Evolutionary conservation across 2,797 vertebrate species (phyloP).

Genomic region (Echiichthys vipera): DNA sequence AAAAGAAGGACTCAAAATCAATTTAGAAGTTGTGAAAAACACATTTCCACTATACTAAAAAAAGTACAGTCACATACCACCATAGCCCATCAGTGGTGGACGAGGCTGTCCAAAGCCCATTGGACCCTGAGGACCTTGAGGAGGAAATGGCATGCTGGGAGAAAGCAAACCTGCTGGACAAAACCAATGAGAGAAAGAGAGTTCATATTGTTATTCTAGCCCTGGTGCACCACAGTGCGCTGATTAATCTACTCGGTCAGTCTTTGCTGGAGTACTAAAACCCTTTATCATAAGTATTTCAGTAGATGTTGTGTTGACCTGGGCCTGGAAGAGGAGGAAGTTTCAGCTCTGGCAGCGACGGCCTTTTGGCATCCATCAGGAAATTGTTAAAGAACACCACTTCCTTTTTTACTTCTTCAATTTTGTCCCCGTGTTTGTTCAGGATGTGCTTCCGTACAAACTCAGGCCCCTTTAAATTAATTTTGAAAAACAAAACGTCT

Average conservation of each 20-base stretch:
- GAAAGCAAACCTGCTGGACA: conserved; percentile 84
- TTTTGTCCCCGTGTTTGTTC: conserved; percentile 95
- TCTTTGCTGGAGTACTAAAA: background rate
- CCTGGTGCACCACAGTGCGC: too few species aligned
- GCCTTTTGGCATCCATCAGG: conserved; percentile 93
- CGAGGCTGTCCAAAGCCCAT: conserved; percentile 93
- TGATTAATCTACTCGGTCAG: background rate
- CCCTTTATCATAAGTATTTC: background rate
- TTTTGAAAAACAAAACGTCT: background rate
- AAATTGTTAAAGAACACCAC: conserved; percentile 95
- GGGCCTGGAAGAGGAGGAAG: conserved; percentile 88
- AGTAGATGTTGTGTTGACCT: conserved; percentile 65
- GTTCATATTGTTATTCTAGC: background rate
- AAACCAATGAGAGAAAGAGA: background rate
- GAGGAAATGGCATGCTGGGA: conserved; percentile 90
- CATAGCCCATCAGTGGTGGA: conserved; percentile 92
- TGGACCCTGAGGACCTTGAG: conserved; percentile 90
- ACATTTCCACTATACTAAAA: background rate
- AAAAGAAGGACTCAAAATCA: background rate
- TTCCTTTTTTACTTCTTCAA: conserved; percentile 95
- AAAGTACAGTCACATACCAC: conserved; percentile 74
- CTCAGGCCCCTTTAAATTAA: conserved; percentile 88
- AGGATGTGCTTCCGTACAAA: conserved; percentile 96
- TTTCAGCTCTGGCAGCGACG: conserved; percentile 91
- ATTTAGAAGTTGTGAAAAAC: background rate